phyloP scores from a whole-genome alignment of 2,888 invertebrate species.

The Celastrina argiolus region DNA sequence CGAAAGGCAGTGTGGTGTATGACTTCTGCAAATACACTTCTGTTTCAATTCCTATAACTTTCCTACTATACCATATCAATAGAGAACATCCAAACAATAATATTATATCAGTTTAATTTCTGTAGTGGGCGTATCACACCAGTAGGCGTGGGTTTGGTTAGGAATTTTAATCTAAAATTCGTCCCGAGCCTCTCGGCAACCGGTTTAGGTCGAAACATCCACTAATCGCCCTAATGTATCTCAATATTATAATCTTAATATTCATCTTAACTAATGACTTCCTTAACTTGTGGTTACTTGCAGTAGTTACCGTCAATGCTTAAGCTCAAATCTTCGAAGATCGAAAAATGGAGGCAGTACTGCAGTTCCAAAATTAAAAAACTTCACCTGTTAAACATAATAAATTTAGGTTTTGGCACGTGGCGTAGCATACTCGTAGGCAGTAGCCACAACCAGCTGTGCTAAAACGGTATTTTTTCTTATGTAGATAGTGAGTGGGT shows the following conservation, averaged over 20 bases:
- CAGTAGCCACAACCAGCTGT: too few relatives aligned
- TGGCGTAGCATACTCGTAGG: too few relatives aligned
- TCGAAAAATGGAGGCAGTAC: too few relatives aligned
- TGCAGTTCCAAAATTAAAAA: too few relatives aligned
- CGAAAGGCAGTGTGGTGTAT: too few relatives aligned
- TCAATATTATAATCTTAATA: background rate
- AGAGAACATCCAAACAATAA: background rate
- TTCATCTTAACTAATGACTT: background rate
- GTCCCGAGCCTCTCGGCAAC: background rate
- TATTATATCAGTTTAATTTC: background rate
- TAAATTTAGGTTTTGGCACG: too few relatives aligned
- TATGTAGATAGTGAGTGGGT: too few relatives aligned
- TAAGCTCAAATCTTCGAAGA: too few relatives aligned
- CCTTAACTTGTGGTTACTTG: background rate
- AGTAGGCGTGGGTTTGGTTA: background rate
- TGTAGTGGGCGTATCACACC: background rate
- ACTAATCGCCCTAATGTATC: background rate
- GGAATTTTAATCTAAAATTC: slow-evolving; percentile 4
- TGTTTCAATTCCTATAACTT: too few relatives aligned
- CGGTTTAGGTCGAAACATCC: background rate
- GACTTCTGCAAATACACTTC: too few relatives aligned
- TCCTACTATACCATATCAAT: background rate
- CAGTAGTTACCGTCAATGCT: background rate
- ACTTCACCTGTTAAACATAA: too few relatives aligned
- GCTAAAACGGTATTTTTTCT: too few relatives aligned